These are phyloP conservation scores for Butorides virescens DNA, from an alignment of 2,113 vertebrate species.

Conservation along the genomic window DNA sequence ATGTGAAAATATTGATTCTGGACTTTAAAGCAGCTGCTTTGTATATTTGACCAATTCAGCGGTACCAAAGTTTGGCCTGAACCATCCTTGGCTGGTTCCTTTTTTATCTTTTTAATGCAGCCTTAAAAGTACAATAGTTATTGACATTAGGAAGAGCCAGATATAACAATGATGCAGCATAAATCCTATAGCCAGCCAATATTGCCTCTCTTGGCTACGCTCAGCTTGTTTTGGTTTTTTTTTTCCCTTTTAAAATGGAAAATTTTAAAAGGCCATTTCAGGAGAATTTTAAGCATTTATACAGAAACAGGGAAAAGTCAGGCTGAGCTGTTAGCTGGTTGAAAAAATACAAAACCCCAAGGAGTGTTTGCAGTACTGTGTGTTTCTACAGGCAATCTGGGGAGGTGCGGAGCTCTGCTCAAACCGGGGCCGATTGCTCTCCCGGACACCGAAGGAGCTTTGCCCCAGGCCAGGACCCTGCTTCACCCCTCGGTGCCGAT, in stretches of 20 bases:
- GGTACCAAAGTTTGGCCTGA: background rate
- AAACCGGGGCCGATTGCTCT: accelerated
- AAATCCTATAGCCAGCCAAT: background rate
- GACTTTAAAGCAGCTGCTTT: background rate
- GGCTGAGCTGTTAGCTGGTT: background rate
- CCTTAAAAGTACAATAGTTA: background rate
- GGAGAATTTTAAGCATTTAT: background rate
- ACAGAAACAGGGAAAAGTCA: background rate
- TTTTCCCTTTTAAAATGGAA: background rate
- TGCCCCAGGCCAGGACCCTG: background rate
- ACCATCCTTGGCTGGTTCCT: background rate
- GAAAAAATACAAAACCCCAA: background rate
- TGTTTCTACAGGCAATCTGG: background rate
- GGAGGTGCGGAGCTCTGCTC: background rate
- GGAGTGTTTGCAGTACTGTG: background rate
- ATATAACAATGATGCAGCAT: constrained; percentile 37
- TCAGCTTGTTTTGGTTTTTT: too few species aligned
- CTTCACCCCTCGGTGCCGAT: background rate
- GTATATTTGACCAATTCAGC: background rate
- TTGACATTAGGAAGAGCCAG: background rate
- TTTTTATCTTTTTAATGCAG: constrained; percentile 19
- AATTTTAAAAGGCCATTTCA: background rate
- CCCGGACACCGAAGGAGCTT: background rate
- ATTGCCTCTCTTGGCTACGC: background rate
- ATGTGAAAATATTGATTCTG: constrained; percentile 53